These are phyloP conservation scores for Hydraecia micacea DNA, from an alignment of 2,888 invertebrate genomes.

Conservation along the genomic window DNA sequence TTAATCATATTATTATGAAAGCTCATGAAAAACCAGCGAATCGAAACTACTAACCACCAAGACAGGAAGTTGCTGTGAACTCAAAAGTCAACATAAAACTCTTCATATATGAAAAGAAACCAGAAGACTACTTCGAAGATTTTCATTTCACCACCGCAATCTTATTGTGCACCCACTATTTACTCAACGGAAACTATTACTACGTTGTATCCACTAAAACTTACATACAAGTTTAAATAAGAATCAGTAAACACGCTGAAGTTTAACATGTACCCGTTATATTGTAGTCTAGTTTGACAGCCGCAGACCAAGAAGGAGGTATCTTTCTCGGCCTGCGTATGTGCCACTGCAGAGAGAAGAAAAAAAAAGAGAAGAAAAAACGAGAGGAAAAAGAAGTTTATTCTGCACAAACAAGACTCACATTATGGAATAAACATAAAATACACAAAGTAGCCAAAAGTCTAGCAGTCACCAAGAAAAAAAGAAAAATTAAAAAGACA, in stretches of 20 bases:
- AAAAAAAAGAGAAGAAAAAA: too few relatives aligned
- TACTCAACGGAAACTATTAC: neutral
- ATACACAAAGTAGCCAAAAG: too few relatives aligned
- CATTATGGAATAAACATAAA: neutral
- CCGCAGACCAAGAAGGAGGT: neutral
- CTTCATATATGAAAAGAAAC: neutral
- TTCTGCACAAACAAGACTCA: neutral
- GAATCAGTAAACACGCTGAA: conserved; percentile 4
- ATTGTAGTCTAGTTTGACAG: neutral
- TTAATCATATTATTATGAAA: neutral
- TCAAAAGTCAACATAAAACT: neutral
- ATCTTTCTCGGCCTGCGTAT: neutral
- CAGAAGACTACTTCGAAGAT: neutral
- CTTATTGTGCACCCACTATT: neutral
- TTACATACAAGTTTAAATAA: conserved; percentile 17
- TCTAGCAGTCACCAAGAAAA: too few relatives aligned
- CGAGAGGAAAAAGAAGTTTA: neutral
- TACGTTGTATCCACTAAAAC: conserved; percentile 2
- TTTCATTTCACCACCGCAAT: neutral
- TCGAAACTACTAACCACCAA: neutral
- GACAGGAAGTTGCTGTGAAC: neutral
- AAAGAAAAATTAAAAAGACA: too few relatives aligned
- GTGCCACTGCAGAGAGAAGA: neutral
- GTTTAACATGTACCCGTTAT: neutral
- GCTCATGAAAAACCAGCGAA: neutral